These are phyloP conservation scores for Hydroisotoma schaefferi DNA, from an alignment of 2,888 invertebrate genomes.

Conservation along the genomic window DNA sequence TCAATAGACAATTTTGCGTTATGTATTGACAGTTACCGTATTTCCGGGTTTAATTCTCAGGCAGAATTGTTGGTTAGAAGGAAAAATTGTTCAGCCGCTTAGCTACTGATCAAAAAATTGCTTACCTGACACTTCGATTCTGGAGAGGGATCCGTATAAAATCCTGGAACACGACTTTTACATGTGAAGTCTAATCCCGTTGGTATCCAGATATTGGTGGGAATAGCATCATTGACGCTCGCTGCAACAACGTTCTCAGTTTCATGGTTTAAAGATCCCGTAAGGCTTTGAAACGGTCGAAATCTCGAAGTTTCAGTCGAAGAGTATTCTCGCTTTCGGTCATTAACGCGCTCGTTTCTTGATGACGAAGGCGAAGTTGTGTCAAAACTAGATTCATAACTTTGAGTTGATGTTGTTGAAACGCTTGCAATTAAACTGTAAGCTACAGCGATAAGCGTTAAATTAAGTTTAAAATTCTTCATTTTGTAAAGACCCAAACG, in stretches of 20 bases:
- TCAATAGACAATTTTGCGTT: background rate
- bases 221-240: conserved; percentile 22
- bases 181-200: conserved; percentile 39
- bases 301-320: background rate
- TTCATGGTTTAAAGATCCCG: background rate
- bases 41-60: background rate
- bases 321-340: background rate
- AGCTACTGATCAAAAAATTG: no score
- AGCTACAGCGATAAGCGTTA: no score
- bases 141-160: conserved; percentile 35
- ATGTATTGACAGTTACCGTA: background rate
- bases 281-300: background rate
- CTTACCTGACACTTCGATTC: conserved; percentile 36
- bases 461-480: no score
- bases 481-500: no score
- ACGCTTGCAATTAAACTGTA: no score
- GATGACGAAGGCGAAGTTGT: no score
- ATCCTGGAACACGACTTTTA: conserved; percentile 36
- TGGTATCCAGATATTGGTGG: conserved; percentile 33
- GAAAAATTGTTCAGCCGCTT: background rate
- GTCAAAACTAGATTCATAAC: no score
- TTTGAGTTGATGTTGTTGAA: no score
- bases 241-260: no score
- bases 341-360: background rate
- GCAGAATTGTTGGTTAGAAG: background rate